Evolutionary conservation across 2,888 invertebrate genomes (phyloP).

Genomic region (Conchocele bisecta): DNA sequence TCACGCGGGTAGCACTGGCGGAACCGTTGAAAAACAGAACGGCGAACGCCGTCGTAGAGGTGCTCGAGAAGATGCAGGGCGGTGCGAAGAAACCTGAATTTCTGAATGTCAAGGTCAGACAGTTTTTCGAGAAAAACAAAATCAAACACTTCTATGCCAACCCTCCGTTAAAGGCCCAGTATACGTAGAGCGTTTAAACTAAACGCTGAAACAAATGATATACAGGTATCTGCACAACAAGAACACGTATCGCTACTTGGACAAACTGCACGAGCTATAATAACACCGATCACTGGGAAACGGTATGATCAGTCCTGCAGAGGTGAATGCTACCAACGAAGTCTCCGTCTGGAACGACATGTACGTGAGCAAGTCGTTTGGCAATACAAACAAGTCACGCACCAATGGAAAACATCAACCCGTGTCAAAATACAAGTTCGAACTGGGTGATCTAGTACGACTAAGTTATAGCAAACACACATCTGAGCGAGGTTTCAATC

Average conservation of each 20-base stretch:
- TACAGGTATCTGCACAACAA: slow-evolving; percentile 1
- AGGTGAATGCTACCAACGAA: no score
- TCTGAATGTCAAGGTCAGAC: neutral
- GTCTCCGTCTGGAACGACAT: no score
- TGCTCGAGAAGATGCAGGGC: neutral
- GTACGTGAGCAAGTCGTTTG: no score
- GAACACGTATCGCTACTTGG: slow-evolving; percentile 6
- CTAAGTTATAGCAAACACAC: no score
- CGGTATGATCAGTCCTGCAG: no score
- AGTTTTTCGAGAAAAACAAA: neutral
- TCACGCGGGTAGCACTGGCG: slow-evolving; percentile 3
- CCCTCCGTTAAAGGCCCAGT: slow-evolving; percentile 3
- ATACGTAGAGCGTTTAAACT: slow-evolving; percentile 1
- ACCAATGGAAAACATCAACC: no score
- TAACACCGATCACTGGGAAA: no score
- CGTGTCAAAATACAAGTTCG: no score
- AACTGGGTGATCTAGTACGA: no score
- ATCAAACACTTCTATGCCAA: slow-evolving; percentile 6
- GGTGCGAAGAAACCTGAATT: neutral
- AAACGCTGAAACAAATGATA: neutral
- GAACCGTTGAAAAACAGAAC: slow-evolving; percentile 1
- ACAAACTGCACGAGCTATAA: neutral
- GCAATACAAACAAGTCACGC: no score
- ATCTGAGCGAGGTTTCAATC: no score
- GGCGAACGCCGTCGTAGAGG: slow-evolving; percentile 1